Conservation (phyloP, 1,140 invertebrate genomes). For the Atta colombica region DNA sequence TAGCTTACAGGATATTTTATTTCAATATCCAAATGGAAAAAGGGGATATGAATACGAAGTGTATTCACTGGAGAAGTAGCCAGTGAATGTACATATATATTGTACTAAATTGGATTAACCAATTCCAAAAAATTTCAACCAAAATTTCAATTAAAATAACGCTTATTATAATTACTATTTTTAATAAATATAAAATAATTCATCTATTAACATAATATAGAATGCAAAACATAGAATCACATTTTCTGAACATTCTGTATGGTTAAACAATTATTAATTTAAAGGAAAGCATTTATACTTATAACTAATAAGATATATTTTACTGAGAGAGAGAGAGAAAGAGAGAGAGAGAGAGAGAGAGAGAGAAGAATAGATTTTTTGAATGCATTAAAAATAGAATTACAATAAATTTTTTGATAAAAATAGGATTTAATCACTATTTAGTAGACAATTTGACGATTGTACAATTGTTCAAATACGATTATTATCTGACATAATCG, state of each 20-base stretch:
- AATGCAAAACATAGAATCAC: background rate
- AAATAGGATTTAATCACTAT: too few relatives aligned
- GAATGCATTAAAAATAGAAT: too few relatives aligned
- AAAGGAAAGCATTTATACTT: background rate
- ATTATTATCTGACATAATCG: too few relatives aligned
- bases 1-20: slow-evolving; percentile 68
- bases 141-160: background rate
- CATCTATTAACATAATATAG: background rate
- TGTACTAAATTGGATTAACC: slow-evolving; percentile 14
- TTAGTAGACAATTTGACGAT: too few relatives aligned
- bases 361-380: too few relatives aligned
- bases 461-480: too few relatives aligned
- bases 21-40: slow-evolving; percentile 54
- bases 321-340: background rate
- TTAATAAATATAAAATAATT: background rate
- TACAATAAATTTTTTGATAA: too few relatives aligned
- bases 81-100: slow-evolving; percentile 29
- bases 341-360: too few relatives aligned
- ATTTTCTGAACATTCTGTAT: background rate
- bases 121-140: background rate
- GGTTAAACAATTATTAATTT: slow-evolving; percentile 10
- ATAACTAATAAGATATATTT: background rate
- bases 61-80: background rate
- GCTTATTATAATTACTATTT: background rate
- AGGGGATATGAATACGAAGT: slow-evolving; percentile 40